Base-by-base conservation (phyloP, 2,797 vertebrate genomes). In the Rhabdomys pumilio region DNA sequence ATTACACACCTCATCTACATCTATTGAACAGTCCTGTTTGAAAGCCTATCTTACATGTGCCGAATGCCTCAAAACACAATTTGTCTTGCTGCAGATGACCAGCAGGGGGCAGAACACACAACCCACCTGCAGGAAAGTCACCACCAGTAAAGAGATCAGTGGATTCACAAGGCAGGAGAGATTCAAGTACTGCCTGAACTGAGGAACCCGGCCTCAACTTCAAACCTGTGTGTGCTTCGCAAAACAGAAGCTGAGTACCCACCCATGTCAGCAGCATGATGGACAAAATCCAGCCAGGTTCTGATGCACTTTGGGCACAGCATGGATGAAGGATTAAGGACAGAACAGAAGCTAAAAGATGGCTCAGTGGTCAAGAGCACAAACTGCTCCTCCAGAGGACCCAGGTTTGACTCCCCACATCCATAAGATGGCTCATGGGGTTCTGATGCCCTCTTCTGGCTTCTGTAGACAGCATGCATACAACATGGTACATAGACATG, bases 41-140 rank as follows among this genome's bases (percentile, higher is more conserved):
- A 94, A 91, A 83, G 10, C 2, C 0, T 7, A 17, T 65, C 77
- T 73, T 19, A 38, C 0, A 13, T 0, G 20, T 0, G n/a, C 22
- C 55, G 47, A 41, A 13, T 1, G 6, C 26, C 41, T 80, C 55
- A 13, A 69, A 90, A 24, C 55, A 44, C 0, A 0, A 13, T 3
- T 2, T 9, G 50, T 26, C n/a, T 13, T 85, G 73, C 65, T 59
- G 3, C 0, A 0, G 19, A 1, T 89, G 88, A 76, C 95, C 97
- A 94, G 89, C 38, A 97, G 96, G 82, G 75, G 94, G 96, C 97
- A 96, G 95, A 90, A 84, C 14, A 82, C 31, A 67, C 90, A 65
- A 53, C 0, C 14, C 26, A 57, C 75, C 38, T 24, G 63, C 31
- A 6, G 0, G 1, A 63, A 84, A 75, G 67, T 41, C 61, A 17